Conservation (phyloP, 1,140 invertebrate genomes). For the Drosophila sp. region DNA sequence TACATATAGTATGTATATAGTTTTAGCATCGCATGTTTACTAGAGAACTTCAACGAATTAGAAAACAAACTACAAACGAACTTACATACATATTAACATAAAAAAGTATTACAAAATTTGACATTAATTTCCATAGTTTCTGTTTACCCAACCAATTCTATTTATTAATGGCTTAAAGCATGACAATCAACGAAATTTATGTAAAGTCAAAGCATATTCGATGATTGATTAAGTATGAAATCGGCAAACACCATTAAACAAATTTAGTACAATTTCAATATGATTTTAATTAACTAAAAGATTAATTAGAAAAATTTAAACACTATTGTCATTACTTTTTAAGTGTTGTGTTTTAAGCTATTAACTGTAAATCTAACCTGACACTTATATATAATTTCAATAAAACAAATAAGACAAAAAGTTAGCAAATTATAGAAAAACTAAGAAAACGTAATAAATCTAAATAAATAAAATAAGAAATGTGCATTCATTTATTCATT, state of each 20-base stretch:
- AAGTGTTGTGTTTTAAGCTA: constrained; percentile 68
- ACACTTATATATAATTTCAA: constrained; percentile 64
- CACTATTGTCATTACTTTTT: constrained; percentile 46
- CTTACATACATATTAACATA: constrained; percentile 56
- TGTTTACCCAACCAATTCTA: not conserved
- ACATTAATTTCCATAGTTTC: constrained; percentile 28
- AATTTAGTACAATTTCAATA: not conserved
- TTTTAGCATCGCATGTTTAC: constrained; percentile 64
- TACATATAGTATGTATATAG: constrained; percentile 29
- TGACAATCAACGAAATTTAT: constrained; percentile 74
- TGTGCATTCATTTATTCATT: not conserved
- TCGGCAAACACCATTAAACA: not conserved
- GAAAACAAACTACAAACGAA: constrained; percentile 68
- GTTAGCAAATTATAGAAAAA: constrained; percentile 68
- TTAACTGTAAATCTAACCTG: constrained; percentile 43
- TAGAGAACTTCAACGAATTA: constrained; percentile 78
- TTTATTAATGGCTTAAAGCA: constrained; percentile 69
- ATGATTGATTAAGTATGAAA: constrained; percentile 48
- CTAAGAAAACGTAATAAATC: constrained; percentile 44
- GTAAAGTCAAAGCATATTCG: constrained; percentile 34
- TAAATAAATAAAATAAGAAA: constrained; percentile 13
- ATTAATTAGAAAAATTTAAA: constrained; percentile 20
- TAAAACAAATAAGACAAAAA: constrained; percentile 32
- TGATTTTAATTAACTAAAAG: not conserved
- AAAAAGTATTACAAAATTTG: constrained; percentile 14